These are phyloP conservation scores for Heliconius hewitsoni DNA, from an alignment of 1,140 invertebrate species.

Conservation along the genomic window DNA sequence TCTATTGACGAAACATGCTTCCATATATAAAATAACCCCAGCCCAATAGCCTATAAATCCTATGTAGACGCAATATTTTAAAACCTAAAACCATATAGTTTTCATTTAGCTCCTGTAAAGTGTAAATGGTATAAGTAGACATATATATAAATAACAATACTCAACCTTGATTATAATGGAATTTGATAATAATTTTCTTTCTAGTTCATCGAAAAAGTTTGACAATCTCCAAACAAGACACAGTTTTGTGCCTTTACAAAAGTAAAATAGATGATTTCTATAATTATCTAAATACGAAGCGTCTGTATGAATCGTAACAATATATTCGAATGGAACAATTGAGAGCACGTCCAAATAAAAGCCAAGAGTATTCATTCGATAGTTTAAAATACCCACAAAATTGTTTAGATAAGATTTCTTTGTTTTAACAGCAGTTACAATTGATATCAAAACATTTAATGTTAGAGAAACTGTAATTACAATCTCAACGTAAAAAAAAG, in stretches of 20 bases:
- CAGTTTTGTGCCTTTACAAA: conserved; percentile 71
- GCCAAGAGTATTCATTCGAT: conserved; percentile 68
- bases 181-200: conserved; percentile 63
- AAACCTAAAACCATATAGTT: conserved; percentile 48
- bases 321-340: conserved; percentile 73
- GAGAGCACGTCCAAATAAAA: conserved; percentile 75
- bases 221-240: conserved; percentile 72
- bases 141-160: background rate
- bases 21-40: conserved; percentile 72
- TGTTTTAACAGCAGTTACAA: conserved; percentile 66
- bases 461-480: conserved; percentile 61
- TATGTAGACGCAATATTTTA: conserved; percentile 75
- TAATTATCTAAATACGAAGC: conserved; percentile 60
- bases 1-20: conserved; percentile 70
- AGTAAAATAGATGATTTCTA: conserved; percentile 67
- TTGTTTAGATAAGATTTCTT: conserved; percentile 68
- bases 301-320: conserved; percentile 62
- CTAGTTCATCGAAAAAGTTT: conserved; percentile 69
- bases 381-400: conserved; percentile 59
- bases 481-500: conserved; percentile 61
- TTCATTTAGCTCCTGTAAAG: background rate
- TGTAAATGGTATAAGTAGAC: background rate
- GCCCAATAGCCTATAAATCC: conserved; percentile 74
- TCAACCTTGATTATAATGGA: conserved; percentile 65
- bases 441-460: conserved; percentile 59